A percentile compares a stretch with the other conserved stretches of the same genome.
These are phyloP conservation scores for Oikopleura albicans DNA, from an alignment of 23 tunicate species.

Conservation along the genomic window DNA sequence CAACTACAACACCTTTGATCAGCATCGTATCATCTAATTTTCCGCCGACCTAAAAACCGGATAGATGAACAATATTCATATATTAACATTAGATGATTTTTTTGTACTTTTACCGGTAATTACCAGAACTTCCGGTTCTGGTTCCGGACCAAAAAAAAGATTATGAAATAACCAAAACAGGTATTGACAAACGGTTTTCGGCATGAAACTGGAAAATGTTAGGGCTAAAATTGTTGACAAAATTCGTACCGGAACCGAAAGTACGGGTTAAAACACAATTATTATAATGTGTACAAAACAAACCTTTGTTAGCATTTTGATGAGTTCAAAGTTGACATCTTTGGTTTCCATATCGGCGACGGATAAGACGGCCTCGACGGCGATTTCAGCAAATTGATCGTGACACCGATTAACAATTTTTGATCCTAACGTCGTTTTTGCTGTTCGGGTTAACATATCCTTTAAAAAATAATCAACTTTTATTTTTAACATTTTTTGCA, in stretches of 20 bases:
- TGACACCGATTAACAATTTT: slow-evolving; percentile 96
- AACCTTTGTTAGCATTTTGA: slow-evolving; percentile 85
- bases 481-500: background rate
- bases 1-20: slow-evolving; percentile 91
- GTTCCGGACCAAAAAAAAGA: too few relatives aligned
- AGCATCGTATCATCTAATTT: slow-evolving; percentile 71
- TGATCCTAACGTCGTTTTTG: slow-evolving; percentile 90
- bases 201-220: too few relatives aligned
- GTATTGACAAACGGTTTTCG: too few relatives aligned
- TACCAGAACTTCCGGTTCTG: too few relatives aligned
- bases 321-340: slow-evolving; percentile 93
- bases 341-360: slow-evolving; percentile 88
- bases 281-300: too few relatives aligned
- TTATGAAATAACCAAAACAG: too few relatives aligned
- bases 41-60: slow-evolving; percentile 40
- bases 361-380: slow-evolving; percentile 82
- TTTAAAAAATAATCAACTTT: background rate
- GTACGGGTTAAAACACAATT: too few relatives aligned
- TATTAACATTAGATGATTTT: too few relatives aligned
- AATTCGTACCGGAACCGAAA: too few relatives aligned
- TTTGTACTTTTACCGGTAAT: too few relatives aligned
- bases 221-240: too few relatives aligned
- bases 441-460: slow-evolving; percentile 23
- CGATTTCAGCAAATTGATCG: slow-evolving; percentile 89
- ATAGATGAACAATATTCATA: too few relatives aligned